phyloP scores from a whole-genome alignment of 2,113 vertebrate species.

The Delphinus delphis region DNA sequence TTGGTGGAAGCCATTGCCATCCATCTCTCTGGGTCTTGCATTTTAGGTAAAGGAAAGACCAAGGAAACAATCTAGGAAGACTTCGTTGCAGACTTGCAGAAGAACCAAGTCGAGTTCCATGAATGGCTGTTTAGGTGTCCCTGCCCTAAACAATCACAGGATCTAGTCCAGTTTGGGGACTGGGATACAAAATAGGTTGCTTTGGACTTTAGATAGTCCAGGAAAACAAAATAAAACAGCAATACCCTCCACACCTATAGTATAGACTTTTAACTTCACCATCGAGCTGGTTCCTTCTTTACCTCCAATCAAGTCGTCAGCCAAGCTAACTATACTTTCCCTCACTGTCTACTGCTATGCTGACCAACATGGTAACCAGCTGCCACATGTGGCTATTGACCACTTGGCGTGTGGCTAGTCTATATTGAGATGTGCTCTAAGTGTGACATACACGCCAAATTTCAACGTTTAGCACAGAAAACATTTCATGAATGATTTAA shows the following conservation, averaged over 20 bases:
- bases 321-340: neutral
- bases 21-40: neutral
- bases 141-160: too few species aligned
- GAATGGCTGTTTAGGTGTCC: too few species aligned
- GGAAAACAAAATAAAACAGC: neutral
- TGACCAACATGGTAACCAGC: neutral
- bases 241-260: neutral
- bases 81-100: too few species aligned
- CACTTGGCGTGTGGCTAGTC: too few species aligned
- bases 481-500: neutral
- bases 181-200: too few species aligned
- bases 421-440: neutral
- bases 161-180: too few species aligned
- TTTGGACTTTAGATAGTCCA: neutral
- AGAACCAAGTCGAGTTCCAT: too few species aligned
- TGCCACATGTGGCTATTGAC: neutral
- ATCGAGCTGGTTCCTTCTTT: neutral
- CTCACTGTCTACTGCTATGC: neutral
- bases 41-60: neutral
- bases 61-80: neutral
- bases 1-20: neutral
- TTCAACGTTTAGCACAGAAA: neutral
- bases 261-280: neutral
- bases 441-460: neutral
- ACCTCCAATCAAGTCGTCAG: neutral